A percentile compares a stretch with the other conserved stretches of the same genome.
Conservation (phyloP, 2,797 vertebrate species). For the Hapalemur alaotrensis region DNA sequence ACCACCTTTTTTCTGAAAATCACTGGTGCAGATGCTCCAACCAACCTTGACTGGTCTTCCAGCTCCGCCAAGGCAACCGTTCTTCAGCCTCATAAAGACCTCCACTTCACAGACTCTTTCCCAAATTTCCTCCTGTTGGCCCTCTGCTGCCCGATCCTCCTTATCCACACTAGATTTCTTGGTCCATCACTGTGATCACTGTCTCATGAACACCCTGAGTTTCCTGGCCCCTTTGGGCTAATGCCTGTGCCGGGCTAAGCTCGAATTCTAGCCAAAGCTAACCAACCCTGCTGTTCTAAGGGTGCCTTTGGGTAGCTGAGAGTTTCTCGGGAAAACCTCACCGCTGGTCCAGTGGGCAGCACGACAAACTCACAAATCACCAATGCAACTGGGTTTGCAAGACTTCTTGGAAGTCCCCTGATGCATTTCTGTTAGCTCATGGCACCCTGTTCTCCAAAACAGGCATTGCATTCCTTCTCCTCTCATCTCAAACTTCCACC, state of each 20-base stretch:
- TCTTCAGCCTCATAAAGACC: not conserved
- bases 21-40: no score
- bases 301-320: not conserved
- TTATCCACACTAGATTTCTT: not conserved
- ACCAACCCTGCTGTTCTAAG: not conserved
- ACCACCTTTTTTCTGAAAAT: not conserved
- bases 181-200: not conserved
- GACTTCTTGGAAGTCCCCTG: not conserved
- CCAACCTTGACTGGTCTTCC: not conserved
- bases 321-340: not conserved
- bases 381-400: not conserved
- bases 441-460: not conserved
- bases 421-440: not conserved
- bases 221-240: not conserved
- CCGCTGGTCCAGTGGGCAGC: not conserved
- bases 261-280: not conserved
- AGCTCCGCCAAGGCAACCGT: not conserved
- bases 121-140: not conserved
- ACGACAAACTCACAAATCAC: not conserved
- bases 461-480: not conserved
- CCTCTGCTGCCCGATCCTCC: not conserved
- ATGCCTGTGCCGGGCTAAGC: not conserved
- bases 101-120: not conserved
- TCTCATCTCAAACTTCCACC: not conserved
- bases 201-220: not conserved